Base-by-base conservation (phyloP, 2,113 vertebrate species). In the Prunella fulvescens region DNA sequence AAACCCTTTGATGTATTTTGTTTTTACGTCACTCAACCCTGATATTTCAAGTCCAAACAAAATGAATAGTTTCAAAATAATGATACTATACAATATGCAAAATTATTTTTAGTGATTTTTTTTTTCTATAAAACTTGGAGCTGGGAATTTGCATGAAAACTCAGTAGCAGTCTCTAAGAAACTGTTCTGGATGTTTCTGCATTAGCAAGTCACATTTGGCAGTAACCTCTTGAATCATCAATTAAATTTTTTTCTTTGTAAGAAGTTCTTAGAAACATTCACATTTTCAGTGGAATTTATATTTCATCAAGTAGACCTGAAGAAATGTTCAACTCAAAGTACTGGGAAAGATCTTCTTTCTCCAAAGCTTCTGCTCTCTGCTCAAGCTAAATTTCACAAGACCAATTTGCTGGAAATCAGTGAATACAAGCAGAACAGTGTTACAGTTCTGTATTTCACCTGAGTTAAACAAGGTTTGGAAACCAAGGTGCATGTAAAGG, bases 381-480 rank as follows among this genome's bases (percentile, higher is more conserved):
- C 18, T 54, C 28, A 44, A 86, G 66, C 57, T 72, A 50, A 42
- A 65, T 70, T 90, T 85, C 33, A 81, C 29, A 62, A 65, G 51
- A 42, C 5, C n/a, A 66, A 45, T 88, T 84, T 61, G 14, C 25
- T 62, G 37, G 69, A 86, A 84, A 79, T 85, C 23, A 29, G 69
- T 7, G 19, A 84, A 79, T 58, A 51, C 26, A 69, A 48, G 40
- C 50, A 81, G 26, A 88, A 37, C 33, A 60, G 12, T 28, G 69
- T 73, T 79, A 71, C 23, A 37, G n/a, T 86, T 51, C 57, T 6
- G 2, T 42, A n/a, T 89, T 84, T 88, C 51, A 74, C 44, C 61
- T 44, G 69, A 95, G 50, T 89, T 92, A 77, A 92, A 48, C 35
- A 71, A 86, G 48, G 22, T 65, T 90, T 91, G 88, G 90, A 79